Base-by-base conservation (phyloP, 2,888 invertebrate species). In the Drosophila acutilabella region DNA sequence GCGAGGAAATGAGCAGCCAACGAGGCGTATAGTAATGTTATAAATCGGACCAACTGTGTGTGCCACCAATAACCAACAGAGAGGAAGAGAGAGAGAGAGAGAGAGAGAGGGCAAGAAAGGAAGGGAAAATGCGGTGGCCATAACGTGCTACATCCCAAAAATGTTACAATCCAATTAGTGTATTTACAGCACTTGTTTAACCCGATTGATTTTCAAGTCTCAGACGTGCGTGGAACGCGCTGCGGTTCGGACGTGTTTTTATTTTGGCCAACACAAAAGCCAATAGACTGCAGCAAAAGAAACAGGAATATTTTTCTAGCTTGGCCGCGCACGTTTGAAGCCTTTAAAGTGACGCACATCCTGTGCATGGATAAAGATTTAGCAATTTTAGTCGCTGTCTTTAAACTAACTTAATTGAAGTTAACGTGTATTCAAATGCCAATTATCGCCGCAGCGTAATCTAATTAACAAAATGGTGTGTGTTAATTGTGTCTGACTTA, bases 91-190 rank as follows among this genome's bases (percentile, higher is more conserved):
- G 13, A 36, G 13, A 36, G 13, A n/a, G n/a, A n/a, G n/a, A 13
- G 36, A 13, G 13, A 4, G 13, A 36, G 13, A 36, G 13, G 36
- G 3, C 4, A 13, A 13, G 36, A 36, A 13, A 13, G 4, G 13
- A 8, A 13, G 11, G 50, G 18, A 57, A 62, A 61, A 51, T 56
- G 52, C 64, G 74, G 58, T 56, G 69, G 71, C 69, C 84, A 66
- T 42, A 20, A 67, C 60, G 58, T 38, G 73, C 50, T 36, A 36
- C 36, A 36, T 36, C 54, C 57, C 56, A 77, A 75, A 91, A 88
- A 85, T 88, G 83, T 89, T 86, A 77, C 91, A 92, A 92, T 92
- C 91, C 92, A 92, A 92, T 92, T 92, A 92, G 90, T 48, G 52
- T 13, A 23, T 59, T 44, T 69, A 71, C 69, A 71, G 72, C 75